Evolutionary conservation across 2,888 invertebrate species (phyloP), one percentile per base, ranked within the genome.

Genomic region (Endomychus coccineus): DNA sequence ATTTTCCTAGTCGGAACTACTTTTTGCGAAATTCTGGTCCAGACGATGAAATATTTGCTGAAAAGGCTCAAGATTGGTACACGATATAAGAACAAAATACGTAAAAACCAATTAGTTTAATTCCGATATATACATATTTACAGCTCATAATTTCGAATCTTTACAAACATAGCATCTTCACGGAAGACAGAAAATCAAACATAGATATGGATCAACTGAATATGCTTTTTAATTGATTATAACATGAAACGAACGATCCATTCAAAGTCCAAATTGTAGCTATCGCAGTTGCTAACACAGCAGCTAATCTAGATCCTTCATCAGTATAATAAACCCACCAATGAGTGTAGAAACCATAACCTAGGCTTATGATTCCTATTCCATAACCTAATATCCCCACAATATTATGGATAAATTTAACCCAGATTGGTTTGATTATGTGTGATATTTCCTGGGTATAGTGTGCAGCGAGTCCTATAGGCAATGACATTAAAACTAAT

Each of bases 321-420:
- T 44, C 44, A 3, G 55, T 54, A 27, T 52, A 55, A 45, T 32
- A 55, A 5, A 42, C 34, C 43, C 62, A 61, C 54, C 57, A 61
- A 16, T 49, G 35, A 3, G 59, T 61, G 38, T 55, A 59, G 34
- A 44, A 61, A 4, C 53, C 59, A 32, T 45, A 55, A 43, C 54
- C 55, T 3, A 62, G 45, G 42, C 60, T 57, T 3, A 53, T 42
- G 13, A 64, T 51, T 4, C 61, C 61, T 4, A 63, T 49, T 7
- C 53, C 46, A 31, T 57, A 62, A 16, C 56, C 55, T n/a, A 54
- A 23, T 4, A 61, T 45, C 6, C 63, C 64, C 9, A 58, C 16
- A 23, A 53, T 28, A 38, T 64, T 62, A 43, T 64, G 64, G 2
- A 50, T 33, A 4, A 60, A 44, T 48, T 62, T 61, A 12, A 51